Percentiles rank a stretch among this genome's conserved stretches.
These are phyloP conservation scores for Oscheius sp. DNA, from an alignment of 2,888 invertebrate genomes.

Conservation along the genomic window DNA sequence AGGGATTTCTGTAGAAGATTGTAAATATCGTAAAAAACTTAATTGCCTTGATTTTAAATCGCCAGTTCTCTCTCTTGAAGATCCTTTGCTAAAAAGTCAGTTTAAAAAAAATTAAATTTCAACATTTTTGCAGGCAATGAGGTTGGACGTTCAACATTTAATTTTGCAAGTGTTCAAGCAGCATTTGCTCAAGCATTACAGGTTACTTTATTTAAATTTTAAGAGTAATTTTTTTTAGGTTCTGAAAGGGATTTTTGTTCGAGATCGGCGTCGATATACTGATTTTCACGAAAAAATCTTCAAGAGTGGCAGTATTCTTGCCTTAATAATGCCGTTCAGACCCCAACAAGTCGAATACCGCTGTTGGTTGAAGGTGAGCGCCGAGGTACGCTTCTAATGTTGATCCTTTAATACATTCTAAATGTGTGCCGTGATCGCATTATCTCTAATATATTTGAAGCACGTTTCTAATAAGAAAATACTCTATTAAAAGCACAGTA, in stretches of 20 bases:
- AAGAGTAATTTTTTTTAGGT: conserved; percentile 6
- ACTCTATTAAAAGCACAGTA: too few relatives aligned
- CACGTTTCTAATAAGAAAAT: too few relatives aligned
- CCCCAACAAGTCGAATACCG: conserved; percentile 42
- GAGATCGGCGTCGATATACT: background rate
- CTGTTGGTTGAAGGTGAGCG: conserved; percentile 47
- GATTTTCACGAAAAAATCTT: conserved; percentile 29
- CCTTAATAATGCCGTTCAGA: conserved; percentile 48
- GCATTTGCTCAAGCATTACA: conserved; percentile 96
- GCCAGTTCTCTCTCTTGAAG: conserved; percentile 93
- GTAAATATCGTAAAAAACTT: conserved; percentile 35
- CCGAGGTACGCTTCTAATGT: conserved; percentile 23
- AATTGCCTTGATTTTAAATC: conserved; percentile 16
- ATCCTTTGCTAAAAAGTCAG: conserved; percentile 83
- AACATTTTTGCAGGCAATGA: conserved; percentile 80
- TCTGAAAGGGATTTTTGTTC: conserved; percentile 28
- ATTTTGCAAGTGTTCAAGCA: conserved; percentile 86
- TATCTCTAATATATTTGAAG: too few relatives aligned
- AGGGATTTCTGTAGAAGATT: conserved; percentile 45
- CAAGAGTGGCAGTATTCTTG: conserved; percentile 39
- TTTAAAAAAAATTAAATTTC: background rate
- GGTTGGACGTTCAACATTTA: conserved; percentile 95
- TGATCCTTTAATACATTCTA: too few relatives aligned
- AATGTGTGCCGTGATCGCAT: too few relatives aligned
- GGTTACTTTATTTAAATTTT: conserved; percentile 11